phyloP scores from a whole-genome alignment of 2,113 vertebrate genomes.

The Lamprotornis superbus region DNA sequence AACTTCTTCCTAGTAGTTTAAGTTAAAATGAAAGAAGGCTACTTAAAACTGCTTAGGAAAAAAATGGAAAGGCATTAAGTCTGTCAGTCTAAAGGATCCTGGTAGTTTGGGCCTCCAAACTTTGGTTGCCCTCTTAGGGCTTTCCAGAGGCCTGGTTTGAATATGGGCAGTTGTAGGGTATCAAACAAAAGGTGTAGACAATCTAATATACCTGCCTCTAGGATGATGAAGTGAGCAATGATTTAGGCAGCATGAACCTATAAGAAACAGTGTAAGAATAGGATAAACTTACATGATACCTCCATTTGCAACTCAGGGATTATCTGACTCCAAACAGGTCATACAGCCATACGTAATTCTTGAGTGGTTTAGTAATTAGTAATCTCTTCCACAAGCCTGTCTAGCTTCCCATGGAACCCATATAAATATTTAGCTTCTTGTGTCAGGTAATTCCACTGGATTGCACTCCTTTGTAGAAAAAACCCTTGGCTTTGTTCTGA shows the following conservation, averaged over 20 bases:
- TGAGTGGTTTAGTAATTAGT: neutral
- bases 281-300: neutral
- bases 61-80: neutral
- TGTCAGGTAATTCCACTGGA: neutral
- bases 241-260: neutral
- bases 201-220: neutral
- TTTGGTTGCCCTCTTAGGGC: neutral
- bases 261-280: neutral
- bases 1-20: neutral
- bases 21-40: neutral
- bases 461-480: neutral
- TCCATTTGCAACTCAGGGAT: neutral
- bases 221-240: neutral
- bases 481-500: neutral
- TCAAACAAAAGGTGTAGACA: neutral
- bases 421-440: neutral
- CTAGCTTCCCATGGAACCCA: neutral
- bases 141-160: neutral
- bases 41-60: neutral
- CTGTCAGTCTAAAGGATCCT: neutral
- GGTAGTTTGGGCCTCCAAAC: neutral
- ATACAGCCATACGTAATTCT: neutral
- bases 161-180: neutral
- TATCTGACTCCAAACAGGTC: neutral
- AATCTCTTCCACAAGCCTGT: neutral